Base-by-base conservation (phyloP, 2,888 invertebrate species). In the Isotomurus palustris region DNA sequence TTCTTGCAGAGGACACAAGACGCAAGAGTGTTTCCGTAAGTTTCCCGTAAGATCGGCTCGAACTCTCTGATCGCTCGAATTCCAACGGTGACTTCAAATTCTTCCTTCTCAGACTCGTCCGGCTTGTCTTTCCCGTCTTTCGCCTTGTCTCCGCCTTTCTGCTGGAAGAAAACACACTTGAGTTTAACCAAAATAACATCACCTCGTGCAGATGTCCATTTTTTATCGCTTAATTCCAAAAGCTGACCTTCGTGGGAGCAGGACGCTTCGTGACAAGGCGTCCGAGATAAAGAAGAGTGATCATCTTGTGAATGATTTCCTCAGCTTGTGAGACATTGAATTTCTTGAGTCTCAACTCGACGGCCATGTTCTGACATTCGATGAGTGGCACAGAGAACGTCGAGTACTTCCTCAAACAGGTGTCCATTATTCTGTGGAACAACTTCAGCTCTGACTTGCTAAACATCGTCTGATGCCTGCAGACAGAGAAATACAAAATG, bases 401-500 rank as follows among this genome's bases (percentile, higher is more conserved):
- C 6, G 25, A 19, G 40, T 68, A 61, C 35, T 61, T 62, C 28
- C 66, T 36, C 8, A 68, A 35, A 4, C 62, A 53, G 0, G 62
- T 38, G 32, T 65, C 60, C 58, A 69, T 47, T n/a, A 60, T 58
- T 32, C 60, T 67, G 50, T 66, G 66, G 44, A 67, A 67, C 12
- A 67, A 40, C n/a, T 66, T 65, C 6, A 69, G 35, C 53, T 69
- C 69, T 32, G 53, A 41, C 21, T 62, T 60, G 1, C 60, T 47
- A 29, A 68, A 69, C 40, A 60, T 52, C 8, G 59, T 58, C 43
- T 69, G 69, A 28, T 61, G 17, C 32, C 69, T 69, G 17, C 3
- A 53, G 47, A 24, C 28, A 12, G 5, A 12, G 10, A 40, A 40
- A 40, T 8, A 12, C 10, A 17, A 40, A 14, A 14, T 17, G 6